Evolutionary conservation across 92 coral and sea anemone species (phyloP).

Genomic region (Diadumene lineata): DNA sequence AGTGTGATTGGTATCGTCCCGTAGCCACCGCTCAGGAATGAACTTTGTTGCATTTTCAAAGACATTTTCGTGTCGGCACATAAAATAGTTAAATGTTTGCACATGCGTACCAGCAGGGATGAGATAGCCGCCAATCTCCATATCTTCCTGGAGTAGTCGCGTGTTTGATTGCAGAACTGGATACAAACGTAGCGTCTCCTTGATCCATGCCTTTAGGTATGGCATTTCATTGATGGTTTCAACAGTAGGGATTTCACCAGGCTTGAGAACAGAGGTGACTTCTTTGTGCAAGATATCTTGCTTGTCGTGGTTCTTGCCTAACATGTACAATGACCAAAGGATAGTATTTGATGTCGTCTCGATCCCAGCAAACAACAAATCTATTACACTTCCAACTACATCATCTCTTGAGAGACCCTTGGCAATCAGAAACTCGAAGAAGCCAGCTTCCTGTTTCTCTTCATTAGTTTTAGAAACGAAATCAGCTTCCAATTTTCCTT

Average conservation of each 20-base stretch:
- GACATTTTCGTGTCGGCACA: conserved; percentile 50
- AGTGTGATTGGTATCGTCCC: conserved; percentile 22
- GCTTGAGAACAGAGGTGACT: conserved; percentile 49
- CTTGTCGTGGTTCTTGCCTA: conserved; percentile 66
- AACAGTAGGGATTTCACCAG: conserved; percentile 34
- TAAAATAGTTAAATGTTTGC: conserved; percentile 33
- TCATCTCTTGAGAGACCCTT: conserved; percentile 53
- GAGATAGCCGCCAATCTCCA: conserved; percentile 49
- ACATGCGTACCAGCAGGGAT: conserved; percentile 67
- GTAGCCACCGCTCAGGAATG: conserved; percentile 75
- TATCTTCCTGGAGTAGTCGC: conserved; percentile 45
- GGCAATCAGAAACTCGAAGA: conserved; percentile 43
- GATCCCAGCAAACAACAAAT: conserved; percentile 69
- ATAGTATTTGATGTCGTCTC: conserved; percentile 73
- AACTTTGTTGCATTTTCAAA: conserved; percentile 54
- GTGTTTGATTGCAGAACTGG: conserved; percentile 32
- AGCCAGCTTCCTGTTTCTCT: conserved; percentile 27
- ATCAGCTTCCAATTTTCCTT: not conserved
- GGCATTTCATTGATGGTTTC: conserved; percentile 46
- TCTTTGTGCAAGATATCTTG: conserved; percentile 58
- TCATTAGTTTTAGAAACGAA: not conserved
- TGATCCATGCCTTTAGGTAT: conserved; percentile 71
- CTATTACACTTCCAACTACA: conserved; percentile 58
- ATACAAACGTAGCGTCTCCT: conserved; percentile 69
- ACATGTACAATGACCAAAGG: conserved; percentile 57